Evolutionary conservation across 2,888 invertebrate genomes (phyloP).

Genomic region (Bugulina stolonifera): DNA sequence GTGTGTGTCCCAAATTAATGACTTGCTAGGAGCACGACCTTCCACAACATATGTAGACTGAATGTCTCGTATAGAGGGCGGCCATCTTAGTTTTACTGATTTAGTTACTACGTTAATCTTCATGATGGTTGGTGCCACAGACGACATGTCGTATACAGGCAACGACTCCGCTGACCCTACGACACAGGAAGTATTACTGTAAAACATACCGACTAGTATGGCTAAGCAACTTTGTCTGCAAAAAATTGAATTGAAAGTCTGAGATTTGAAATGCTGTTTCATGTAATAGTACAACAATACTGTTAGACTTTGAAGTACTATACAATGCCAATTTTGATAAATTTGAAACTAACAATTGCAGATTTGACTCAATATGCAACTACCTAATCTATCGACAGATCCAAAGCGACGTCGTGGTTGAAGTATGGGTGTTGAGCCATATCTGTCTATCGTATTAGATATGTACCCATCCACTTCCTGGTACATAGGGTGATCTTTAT

Average conservation of each 20-base stretch:
- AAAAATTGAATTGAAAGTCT: no score
- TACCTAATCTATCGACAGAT: neutral
- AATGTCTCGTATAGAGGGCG: conserved; percentile 2
- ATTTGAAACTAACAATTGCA: no score
- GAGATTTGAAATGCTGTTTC: no score
- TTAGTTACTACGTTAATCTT: neutral
- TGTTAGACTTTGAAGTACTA: no score
- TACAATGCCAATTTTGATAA: no score
- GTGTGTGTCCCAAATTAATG: conserved; percentile 1
- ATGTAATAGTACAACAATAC: no score
- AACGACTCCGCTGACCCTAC: neutral
- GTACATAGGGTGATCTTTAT: conserved; percentile 16
- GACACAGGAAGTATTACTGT: neutral
- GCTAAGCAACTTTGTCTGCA: no score
- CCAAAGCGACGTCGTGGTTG: neutral
- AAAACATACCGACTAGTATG: no score
- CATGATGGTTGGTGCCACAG: neutral
- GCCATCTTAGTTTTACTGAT: conserved; percentile 10
- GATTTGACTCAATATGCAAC: no score
- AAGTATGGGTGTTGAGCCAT: neutral
- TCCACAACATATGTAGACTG: conserved; percentile 21
- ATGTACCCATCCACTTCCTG: conserved; percentile 9
- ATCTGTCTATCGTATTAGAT: neutral
- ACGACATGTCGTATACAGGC: conserved; percentile 12
- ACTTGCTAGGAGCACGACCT: conserved; percentile 12